Evolutionary conservation across 2,797 vertebrate genomes (phyloP).

Genomic region (Clamator glandarius): DNA sequence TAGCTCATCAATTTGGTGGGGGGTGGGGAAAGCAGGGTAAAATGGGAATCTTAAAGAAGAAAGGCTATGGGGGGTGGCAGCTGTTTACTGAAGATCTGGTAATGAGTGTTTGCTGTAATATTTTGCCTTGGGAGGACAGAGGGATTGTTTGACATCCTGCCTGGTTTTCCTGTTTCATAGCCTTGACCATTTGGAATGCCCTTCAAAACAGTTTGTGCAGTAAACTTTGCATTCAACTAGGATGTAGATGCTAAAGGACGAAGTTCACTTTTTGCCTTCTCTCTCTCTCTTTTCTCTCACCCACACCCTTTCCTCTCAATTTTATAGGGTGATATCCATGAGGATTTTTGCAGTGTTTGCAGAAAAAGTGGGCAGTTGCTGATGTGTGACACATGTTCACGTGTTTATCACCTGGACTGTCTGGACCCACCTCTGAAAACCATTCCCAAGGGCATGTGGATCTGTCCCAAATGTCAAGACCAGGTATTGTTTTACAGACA

Average conservation of each 20-base stretch:
- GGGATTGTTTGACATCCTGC: background rate
- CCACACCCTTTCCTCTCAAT: conserved; percentile 59
- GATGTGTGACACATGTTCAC: conserved; percentile 99
- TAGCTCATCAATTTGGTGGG: background rate
- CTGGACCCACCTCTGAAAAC: conserved; percentile 99
- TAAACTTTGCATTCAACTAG: background rate
- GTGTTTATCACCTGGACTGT: conserved; percentile 99
- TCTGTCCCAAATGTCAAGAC: conserved; percentile 99
- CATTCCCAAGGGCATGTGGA: conserved; percentile 99
- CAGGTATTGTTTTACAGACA: conserved; percentile 84
- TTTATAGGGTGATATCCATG: conserved; percentile 98
- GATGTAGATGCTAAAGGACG: conserved; percentile 23
- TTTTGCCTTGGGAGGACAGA: background rate
- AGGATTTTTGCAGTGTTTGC: conserved; percentile 99
- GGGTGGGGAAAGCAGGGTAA: background rate
- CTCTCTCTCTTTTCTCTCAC: conserved; percentile 37
- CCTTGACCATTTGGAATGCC: background rate
- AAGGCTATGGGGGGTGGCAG: background rate
- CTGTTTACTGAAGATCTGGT: background rate
- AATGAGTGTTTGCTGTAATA: background rate
- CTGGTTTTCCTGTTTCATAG: background rate
- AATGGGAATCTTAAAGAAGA: background rate
- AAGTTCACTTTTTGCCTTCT: conserved; percentile 51
- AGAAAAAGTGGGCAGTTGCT: conserved; percentile 99
- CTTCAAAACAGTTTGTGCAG: background rate